phyloP scores from a whole-genome alignment of 2,888 invertebrate genomes.

The Noctua janthina region DNA sequence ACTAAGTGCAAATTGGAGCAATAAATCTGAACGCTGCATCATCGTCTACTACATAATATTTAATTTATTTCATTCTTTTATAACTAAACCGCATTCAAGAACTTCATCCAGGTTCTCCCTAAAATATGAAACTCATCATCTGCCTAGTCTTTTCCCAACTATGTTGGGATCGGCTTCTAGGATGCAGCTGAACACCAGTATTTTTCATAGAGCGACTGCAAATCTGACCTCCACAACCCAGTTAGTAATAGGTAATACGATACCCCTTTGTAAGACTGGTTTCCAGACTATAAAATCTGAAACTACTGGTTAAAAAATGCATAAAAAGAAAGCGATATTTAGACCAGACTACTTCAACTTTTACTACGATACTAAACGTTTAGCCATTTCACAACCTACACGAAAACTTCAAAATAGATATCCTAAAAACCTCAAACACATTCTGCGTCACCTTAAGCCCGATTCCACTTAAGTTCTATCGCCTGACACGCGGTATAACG shows the following conservation, averaged over 20 bases:
- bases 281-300: neutral
- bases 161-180: no score
- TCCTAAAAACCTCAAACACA: slow-evolving; percentile 23
- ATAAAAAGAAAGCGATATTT: neutral
- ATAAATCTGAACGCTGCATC: no score
- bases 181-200: no score
- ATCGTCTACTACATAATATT: no score
- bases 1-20: neutral
- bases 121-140: neutral
- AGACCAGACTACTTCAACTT: neutral
- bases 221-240: no score
- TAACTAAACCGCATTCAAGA: neutral
- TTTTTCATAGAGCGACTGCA: no score
- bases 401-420: slow-evolving; percentile 23
- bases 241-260: no score
- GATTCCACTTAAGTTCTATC: slow-evolving; percentile 35
- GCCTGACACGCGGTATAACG: slow-evolving; percentile 44
- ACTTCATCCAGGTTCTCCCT: neutral
- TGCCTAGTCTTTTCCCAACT: no score
- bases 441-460: slow-evolving; percentile 26
- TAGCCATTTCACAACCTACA: neutral
- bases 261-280: no score
- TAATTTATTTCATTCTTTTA: no score
- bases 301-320: neutral
- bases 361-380: neutral